Conservation (phyloP, 2,113 vertebrate genomes). For the Hyperoodon ampullatus region DNA sequence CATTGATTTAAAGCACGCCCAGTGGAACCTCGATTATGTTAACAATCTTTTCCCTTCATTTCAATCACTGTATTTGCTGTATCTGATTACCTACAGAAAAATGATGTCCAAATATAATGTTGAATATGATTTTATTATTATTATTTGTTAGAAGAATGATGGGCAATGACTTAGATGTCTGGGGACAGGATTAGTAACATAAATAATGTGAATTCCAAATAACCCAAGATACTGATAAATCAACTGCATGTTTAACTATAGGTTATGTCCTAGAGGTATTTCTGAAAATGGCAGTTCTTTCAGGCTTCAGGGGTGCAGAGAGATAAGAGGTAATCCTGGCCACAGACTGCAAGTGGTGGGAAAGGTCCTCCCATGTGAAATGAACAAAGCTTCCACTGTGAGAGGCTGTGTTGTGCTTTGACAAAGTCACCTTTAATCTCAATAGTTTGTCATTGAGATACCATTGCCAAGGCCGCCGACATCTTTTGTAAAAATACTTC, state of each 20-base stretch:
- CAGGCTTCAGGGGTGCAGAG: background rate
- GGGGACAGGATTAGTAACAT: slow-evolving; percentile 53
- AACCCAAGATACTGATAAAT: slow-evolving; percentile 65
- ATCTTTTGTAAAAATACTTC: background rate
- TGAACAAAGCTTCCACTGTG: background rate
- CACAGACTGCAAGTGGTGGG: background rate
- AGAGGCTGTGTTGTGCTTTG: background rate
- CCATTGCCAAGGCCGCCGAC: background rate
- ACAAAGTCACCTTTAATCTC: background rate
- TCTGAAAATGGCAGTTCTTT: slow-evolving; percentile 42
- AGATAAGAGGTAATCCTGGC: background rate
- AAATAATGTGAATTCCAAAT: slow-evolving; percentile 77
- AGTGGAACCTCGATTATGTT: slow-evolving; percentile 85
- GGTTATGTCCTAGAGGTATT: slow-evolving; percentile 33
- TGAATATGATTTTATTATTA: slow-evolving; percentile 75
- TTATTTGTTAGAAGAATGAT: slow-evolving; percentile 74
- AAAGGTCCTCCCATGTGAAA: background rate
- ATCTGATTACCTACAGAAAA: slow-evolving; percentile 83
- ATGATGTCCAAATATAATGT: slow-evolving; percentile 80
- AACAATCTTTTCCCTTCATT: slow-evolving; percentile 83
- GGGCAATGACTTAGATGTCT: slow-evolving; percentile 60
- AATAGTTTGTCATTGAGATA: background rate
- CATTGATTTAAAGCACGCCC: slow-evolving; percentile 86
- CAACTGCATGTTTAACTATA: slow-evolving; percentile 47
- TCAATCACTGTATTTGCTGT: slow-evolving; percentile 82